Percentiles rank a stretch among this genome's conserved stretches.
Conservation (phyloP, 1,140 invertebrate species). For the Teleogryllus occipitalis region DNA sequence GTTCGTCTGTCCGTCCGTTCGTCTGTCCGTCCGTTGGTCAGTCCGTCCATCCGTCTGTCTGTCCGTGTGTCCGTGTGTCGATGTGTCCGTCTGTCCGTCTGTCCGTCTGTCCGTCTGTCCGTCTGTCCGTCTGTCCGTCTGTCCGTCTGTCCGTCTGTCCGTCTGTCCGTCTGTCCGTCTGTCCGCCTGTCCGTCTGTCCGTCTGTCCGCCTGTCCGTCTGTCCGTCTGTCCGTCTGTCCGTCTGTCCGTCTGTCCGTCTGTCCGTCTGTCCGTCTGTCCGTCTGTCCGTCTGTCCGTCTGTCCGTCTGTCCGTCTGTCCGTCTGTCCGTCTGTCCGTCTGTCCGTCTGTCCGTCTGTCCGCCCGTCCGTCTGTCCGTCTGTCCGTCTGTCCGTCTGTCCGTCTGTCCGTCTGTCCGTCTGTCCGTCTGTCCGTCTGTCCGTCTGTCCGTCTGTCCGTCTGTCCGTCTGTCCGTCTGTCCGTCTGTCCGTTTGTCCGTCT, state of each 20-base stretch:
- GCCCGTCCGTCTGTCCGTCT: too few species aligned
- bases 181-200: constrained; percentile 24
- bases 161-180: constrained; percentile 22
- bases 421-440: constrained; percentile 23
- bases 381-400: constrained; percentile 29
- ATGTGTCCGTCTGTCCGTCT: constrained; percentile 19
- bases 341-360: constrained; percentile 28
- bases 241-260: constrained; percentile 21
- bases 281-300: constrained; percentile 26
- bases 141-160: constrained; percentile 22
- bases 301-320: constrained; percentile 27
- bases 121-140: constrained; percentile 22
- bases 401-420: constrained; percentile 26
- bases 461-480: constrained; percentile 16
- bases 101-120: constrained; percentile 22
- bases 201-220: constrained; percentile 22
- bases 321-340: constrained; percentile 27
- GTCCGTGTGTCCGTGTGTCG: too few species aligned
- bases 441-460: constrained; percentile 20
- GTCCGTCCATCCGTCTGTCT: too few species aligned
- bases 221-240: constrained; percentile 21
- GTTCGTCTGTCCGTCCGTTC: too few species aligned
- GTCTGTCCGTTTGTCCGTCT: constrained; percentile 16
- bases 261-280: constrained; percentile 24
- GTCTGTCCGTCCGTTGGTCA: too few species aligned